These are phyloP conservation scores for Hyla sarda DNA, from an alignment of 2,113 vertebrate genomes.

Conservation along the genomic window DNA sequence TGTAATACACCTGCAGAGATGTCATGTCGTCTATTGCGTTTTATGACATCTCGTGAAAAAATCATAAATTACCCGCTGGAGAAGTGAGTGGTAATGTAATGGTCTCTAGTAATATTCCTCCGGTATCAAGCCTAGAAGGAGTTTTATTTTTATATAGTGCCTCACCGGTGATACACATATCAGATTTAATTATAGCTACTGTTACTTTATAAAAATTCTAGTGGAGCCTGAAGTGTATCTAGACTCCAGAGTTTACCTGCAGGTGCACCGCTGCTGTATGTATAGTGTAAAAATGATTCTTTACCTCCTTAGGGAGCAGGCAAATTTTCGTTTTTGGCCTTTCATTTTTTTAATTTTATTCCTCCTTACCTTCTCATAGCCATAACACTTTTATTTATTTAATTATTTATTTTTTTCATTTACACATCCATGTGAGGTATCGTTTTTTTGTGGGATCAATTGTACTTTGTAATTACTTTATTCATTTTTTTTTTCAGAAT, in stretches of 20 bases:
- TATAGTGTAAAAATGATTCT: neutral
- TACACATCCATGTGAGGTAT: no score
- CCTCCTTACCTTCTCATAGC: no score
- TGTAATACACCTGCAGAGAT: slow-evolving; percentile 74
- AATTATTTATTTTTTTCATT: no score
- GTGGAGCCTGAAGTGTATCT: neutral
- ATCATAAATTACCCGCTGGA: slow-evolving; percentile 80
- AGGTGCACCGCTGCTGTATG: neutral
- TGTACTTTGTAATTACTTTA: no score
- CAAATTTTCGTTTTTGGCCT: no score
- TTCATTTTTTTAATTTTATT: no score
- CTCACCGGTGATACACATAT: neutral
- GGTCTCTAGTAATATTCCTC: slow-evolving; percentile 75
- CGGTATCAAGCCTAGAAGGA: slow-evolving; percentile 35
- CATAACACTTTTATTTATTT: no score
- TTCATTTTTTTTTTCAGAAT: no score
- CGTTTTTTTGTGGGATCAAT: no score
- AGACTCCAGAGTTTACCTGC: neutral
- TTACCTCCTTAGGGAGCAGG: no score
- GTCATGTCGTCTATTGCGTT: slow-evolving; percentile 72
- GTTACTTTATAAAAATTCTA: slow-evolving; percentile 3
- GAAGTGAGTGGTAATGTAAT: slow-evolving; percentile 81
- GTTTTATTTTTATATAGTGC: slow-evolving; percentile 35
- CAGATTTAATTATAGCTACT: slow-evolving; percentile 34
- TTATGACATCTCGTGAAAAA: slow-evolving; percentile 79